Conservation (phyloP, 2,888 invertebrate genomes). For the Octonoba sinensis region DNA sequence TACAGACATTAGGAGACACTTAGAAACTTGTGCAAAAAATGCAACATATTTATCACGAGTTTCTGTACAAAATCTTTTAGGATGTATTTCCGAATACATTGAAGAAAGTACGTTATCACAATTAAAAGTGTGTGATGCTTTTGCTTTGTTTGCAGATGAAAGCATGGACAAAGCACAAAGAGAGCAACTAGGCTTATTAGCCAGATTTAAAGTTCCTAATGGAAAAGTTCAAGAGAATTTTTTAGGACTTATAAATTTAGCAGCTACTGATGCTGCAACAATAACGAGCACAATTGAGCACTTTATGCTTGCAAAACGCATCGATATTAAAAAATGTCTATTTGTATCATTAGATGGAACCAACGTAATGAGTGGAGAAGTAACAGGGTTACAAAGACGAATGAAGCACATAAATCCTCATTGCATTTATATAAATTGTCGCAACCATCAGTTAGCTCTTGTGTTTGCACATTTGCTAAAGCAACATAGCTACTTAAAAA, state of each 20-base stretch:
- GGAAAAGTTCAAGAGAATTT: background rate
- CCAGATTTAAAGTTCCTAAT: background rate
- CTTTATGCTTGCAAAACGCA: background rate
- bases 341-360: background rate
- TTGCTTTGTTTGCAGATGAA: background rate
- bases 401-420: background rate
- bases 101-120: background rate
- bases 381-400: background rate
- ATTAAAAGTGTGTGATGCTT: background rate
- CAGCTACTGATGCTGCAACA: background rate
- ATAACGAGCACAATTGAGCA: background rate
- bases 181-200: background rate
- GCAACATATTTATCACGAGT: background rate
- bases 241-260: background rate
- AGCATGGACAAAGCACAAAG: background rate
- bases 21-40: background rate
- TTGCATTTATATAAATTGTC: background rate
- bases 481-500: background rate
- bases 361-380: background rate
- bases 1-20: background rate
- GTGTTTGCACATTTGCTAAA: background rate
- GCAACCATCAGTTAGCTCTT: background rate
- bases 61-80: background rate
- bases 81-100: background rate
- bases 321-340: background rate